These are phyloP conservation scores for Amaurobius ferox DNA, from an alignment of 2,888 invertebrate species.

Conservation along the genomic window DNA sequence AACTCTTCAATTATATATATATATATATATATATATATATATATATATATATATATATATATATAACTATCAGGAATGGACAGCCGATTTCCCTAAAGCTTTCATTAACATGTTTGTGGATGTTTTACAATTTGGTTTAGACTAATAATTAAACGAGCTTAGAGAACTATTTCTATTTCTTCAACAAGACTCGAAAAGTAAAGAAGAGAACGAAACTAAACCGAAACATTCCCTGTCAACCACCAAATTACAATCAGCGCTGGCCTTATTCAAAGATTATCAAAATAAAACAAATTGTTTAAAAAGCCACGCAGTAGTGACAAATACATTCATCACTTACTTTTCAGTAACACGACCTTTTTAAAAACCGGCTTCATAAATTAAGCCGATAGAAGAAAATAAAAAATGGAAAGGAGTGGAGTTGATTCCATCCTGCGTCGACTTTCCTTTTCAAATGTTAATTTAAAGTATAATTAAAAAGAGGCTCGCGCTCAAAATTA, in stretches of 20 bases:
- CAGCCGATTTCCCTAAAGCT: no score
- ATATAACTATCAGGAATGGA: no score
- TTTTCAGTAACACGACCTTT: constrained; percentile 16
- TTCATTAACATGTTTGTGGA: no score
- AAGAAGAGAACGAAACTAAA: no score
- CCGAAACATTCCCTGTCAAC: no score
- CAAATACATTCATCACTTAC: constrained; percentile 22
- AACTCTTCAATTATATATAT: no score
- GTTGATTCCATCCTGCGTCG: not conserved
- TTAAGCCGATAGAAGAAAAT: constrained; percentile 1
- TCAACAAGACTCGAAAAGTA: no score
- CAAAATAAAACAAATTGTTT: not conserved
- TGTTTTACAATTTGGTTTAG: no score
- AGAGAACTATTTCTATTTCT: no score
- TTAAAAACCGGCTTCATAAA: constrained; percentile 11
- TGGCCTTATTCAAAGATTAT: not conserved
- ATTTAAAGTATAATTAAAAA: constrained; percentile 31
- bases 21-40: no score
- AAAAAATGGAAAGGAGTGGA: not conserved
- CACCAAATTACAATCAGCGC: not conserved
- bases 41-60: no score
- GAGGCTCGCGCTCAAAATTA: constrained; percentile 25
- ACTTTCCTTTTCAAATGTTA: constrained; percentile 25
- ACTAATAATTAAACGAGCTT: no score
- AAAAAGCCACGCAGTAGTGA: constrained; percentile 6